Evolutionary conservation across 1,140 invertebrate species (phyloP).

Genomic region (Drosophila busckii): DNA sequence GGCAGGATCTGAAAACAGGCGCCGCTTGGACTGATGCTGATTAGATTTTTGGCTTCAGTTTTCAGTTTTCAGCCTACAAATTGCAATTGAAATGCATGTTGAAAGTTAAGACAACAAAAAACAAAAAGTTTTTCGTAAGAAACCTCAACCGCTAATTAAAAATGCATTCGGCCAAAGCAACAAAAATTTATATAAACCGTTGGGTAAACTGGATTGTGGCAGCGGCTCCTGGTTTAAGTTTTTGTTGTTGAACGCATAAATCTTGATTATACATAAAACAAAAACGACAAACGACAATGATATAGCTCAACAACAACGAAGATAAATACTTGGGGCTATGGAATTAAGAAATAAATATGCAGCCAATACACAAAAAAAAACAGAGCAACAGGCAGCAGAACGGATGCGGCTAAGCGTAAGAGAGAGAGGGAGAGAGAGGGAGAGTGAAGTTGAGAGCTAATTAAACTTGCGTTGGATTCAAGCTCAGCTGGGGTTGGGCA

Average conservation of each 20-base stretch:
- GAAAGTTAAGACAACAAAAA: background rate
- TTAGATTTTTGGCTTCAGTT: conserved; percentile 24
- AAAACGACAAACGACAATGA: conserved; percentile 56
- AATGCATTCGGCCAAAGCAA: conserved; percentile 43
- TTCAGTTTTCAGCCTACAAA: conserved; percentile 1
- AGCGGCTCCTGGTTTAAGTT: conserved; percentile 20
- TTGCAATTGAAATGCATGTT: conserved; percentile 7
- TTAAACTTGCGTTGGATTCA: too few relatives aligned
- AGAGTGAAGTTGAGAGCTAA: conserved; percentile 39
- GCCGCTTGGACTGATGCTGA: conserved; percentile 15
- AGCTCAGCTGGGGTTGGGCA: conserved; percentile 1
- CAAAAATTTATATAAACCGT: conserved; percentile 10
- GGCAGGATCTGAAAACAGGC: conserved; percentile 7
- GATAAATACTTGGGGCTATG: conserved; percentile 44
- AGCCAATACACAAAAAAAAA: conserved; percentile 46
- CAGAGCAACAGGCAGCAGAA: conserved; percentile 34
- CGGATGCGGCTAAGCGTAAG: too few relatives aligned
- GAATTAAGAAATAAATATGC: conserved; percentile 60
- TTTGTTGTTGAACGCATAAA: conserved; percentile 33
- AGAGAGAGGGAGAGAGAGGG: too few relatives aligned
- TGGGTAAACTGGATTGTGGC: conserved; percentile 24
- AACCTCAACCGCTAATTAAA: conserved; percentile 54
- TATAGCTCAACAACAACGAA: conserved; percentile 33
- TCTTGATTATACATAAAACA: conserved; percentile 63
- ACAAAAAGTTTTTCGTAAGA: conserved; percentile 26